phyloP scores from a whole-genome alignment of 2,888 invertebrate species.

The Prosapia bicincta region DNA sequence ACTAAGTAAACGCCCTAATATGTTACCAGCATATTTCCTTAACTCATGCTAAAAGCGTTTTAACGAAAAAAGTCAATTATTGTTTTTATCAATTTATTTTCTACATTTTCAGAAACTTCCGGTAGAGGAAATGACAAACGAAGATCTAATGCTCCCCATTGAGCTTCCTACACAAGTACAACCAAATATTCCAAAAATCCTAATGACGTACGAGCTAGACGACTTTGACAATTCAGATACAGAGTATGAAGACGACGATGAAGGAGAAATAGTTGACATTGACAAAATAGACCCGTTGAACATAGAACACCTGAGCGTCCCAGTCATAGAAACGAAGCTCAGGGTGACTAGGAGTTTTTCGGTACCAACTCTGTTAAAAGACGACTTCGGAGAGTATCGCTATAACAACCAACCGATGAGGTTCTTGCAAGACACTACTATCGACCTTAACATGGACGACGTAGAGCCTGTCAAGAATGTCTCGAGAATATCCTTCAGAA shows the following conservation, averaged over 20 bases:
- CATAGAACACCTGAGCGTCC: constrained; percentile 12
- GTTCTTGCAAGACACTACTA: constrained; percentile 10
- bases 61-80: too few relatives aligned
- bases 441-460: constrained; percentile 14
- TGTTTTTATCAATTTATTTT: not conserved
- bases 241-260: not conserved
- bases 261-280: not conserved
- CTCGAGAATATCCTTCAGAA: constrained; percentile 12
- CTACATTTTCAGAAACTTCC: constrained; percentile 18
- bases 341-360: constrained; percentile 16
- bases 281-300: not conserved
- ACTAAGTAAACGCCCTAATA: too few relatives aligned
- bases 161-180: not conserved
- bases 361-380: constrained; percentile 18
- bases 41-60: too few relatives aligned
- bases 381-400: constrained; percentile 6
- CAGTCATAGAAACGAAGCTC: constrained; percentile 8
- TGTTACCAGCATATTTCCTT: too few relatives aligned
- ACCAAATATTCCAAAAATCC: constrained; percentile 13
- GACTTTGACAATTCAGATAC: not conserved
- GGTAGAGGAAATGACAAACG: constrained; percentile 26
- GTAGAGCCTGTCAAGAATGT: not conserved
- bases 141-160: constrained; percentile 24
- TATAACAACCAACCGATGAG: constrained; percentile 9
- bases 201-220: constrained; percentile 18